Conservation (phyloP, 2,888 invertebrate species). For the Oxyscelio sp. region DNA sequence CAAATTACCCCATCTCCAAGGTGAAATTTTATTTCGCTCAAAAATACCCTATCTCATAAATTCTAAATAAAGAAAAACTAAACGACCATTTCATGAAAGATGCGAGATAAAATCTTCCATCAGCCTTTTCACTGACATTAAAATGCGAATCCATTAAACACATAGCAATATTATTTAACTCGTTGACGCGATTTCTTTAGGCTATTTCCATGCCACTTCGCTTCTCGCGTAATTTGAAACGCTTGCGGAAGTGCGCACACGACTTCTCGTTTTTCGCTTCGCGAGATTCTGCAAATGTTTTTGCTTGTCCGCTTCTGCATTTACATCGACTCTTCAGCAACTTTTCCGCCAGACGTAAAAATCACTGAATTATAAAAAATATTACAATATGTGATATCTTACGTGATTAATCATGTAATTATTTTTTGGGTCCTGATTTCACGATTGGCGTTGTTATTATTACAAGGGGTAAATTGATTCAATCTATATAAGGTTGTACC, state of each 20-base stretch:
- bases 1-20: not conserved
- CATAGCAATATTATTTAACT: constrained; percentile 49
- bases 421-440: not conserved
- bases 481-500: not conserved
- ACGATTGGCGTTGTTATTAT: not conserved
- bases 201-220: constrained; percentile 71
- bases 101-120: constrained; percentile 11
- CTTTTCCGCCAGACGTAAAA: constrained; percentile 16
- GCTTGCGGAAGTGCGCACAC: constrained; percentile 71
- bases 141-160: constrained; percentile 21
- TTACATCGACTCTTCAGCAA: constrained; percentile 55
- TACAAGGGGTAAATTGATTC: not conserved
- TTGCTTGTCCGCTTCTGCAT: constrained; percentile 62
- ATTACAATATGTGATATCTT: too few relatives aligned
- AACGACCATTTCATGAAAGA: not conserved
- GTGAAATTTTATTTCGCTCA: not conserved
- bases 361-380: too few relatives aligned
- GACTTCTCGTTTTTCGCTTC: constrained; percentile 72
- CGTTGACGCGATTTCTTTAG: constrained; percentile 66
- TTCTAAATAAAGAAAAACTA: not conserved
- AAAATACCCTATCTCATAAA: not conserved
- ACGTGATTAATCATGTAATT: not conserved
- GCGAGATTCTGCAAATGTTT: constrained; percentile 74
- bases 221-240: constrained; percentile 74
- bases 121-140: constrained; percentile 1